These are phyloP conservation scores for Myoxocephalus aenaeus DNA, from an alignment of 2,797 vertebrate genomes.

Conservation along the genomic window DNA sequence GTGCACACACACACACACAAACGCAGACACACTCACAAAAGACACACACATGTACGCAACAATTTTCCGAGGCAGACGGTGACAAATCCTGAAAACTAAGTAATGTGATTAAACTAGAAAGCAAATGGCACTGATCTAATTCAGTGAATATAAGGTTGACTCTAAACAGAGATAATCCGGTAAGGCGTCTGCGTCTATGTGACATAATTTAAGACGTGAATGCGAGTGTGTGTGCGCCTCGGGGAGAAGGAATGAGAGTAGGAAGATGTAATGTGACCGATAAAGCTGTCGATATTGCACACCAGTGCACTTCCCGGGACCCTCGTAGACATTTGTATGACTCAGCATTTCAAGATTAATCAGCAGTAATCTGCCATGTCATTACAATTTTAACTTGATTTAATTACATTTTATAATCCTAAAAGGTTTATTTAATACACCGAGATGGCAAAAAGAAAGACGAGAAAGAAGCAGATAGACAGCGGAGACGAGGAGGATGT, in stretches of 20 bases:
- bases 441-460: neutral
- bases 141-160: conserved; percentile 21
- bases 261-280: conserved; percentile 19
- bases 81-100: conserved; percentile 28
- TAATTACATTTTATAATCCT: conserved; percentile 15
- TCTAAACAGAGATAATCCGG: conserved; percentile 26
- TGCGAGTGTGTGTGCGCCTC: neutral
- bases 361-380: conserved; percentile 49
- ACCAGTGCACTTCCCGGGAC: conserved; percentile 23
- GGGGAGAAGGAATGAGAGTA: conserved; percentile 12
- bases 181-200: conserved; percentile 21
- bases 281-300: conserved; percentile 32
- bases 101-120: conserved; percentile 43
- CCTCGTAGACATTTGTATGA: conserved; percentile 40
- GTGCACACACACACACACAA: conserved; percentile 28
- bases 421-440: conserved; percentile 12
- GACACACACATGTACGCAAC: conserved; percentile 6
- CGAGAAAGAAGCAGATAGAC: neutral
- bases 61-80: neutral
- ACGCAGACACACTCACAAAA: neutral
- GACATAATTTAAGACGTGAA: conserved; percentile 26
- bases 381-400: conserved; percentile 29
- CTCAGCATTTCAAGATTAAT: conserved; percentile 57
- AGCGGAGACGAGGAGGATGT: neutral
- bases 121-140: conserved; percentile 37